These are phyloP conservation scores for Lasioglossum malachurum DNA, from an alignment of 2,888 invertebrate species.

Conservation along the genomic window DNA sequence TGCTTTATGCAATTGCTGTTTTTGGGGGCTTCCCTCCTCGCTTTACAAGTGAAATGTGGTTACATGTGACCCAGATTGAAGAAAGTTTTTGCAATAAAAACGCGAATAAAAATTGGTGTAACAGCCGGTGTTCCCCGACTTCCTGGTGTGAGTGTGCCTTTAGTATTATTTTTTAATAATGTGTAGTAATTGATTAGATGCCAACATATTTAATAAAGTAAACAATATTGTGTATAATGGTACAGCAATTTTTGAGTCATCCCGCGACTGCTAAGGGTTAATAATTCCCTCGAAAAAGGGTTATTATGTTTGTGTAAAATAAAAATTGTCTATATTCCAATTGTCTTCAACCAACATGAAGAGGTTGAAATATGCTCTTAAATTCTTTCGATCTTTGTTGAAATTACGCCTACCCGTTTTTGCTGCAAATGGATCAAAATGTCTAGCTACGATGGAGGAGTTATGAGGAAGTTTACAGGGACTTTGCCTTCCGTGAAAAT, in stretches of 20 bases:
- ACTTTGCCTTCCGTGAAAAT: slow-evolving; percentile 14
- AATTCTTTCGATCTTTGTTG: too few relatives aligned
- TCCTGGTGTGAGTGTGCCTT: neutral
- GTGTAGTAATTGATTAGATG: too few relatives aligned
- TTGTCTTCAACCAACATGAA: too few relatives aligned
- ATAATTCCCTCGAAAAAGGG: too few relatives aligned
- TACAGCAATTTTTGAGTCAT: too few relatives aligned
- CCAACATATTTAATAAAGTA: too few relatives aligned
- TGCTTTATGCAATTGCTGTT: neutral
- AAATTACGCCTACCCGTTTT: too few relatives aligned
- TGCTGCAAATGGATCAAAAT: neutral
- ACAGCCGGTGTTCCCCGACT: neutral
- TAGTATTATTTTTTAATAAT: neutral
- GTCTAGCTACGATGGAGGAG: neutral
- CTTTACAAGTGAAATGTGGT: neutral
- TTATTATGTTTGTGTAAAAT: too few relatives aligned
- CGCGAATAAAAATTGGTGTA: neutral
- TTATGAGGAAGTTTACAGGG: slow-evolving; percentile 29
- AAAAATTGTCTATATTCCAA: too few relatives aligned
- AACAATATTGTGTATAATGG: too few relatives aligned
- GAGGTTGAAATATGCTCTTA: too few relatives aligned
- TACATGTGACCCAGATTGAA: neutral
- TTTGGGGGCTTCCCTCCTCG: neutral
- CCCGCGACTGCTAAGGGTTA: too few relatives aligned
- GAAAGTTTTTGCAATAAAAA: neutral